Conservation (phyloP, 2,888 invertebrate genomes). For the Parnassius apollo region DNA sequence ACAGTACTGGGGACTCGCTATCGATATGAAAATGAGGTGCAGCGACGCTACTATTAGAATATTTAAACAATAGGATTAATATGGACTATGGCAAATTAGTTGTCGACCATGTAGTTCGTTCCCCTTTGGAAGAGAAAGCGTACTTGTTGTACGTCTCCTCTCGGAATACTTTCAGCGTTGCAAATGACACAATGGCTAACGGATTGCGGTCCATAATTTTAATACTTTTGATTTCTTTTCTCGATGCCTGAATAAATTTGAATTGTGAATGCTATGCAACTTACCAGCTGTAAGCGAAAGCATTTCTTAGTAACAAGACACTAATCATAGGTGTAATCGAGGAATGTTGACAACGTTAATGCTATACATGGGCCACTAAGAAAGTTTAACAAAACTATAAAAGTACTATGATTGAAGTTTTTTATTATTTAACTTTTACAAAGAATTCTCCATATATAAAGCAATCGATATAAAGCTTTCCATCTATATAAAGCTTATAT, state of each 20-base stretch:
- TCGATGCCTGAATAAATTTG: constrained; percentile 4
- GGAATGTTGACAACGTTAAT: background rate
- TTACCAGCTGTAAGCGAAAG: constrained; percentile 9
- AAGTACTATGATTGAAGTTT: no score
- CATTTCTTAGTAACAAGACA: constrained; percentile 3
- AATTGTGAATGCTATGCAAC: constrained; percentile 8
- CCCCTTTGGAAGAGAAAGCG: constrained; percentile 73
- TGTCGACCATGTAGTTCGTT: constrained; percentile 64
- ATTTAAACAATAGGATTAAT: constrained; percentile 51
- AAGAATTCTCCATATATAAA: no score
- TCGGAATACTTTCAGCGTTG: constrained; percentile 68
- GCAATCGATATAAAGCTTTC: no score
- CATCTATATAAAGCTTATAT: no score
- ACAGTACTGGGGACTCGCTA: background rate
- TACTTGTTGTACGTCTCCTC: constrained; percentile 60
- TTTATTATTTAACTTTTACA: no score
- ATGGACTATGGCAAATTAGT: constrained; percentile 68
- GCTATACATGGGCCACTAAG: no score
- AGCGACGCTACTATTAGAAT: background rate
- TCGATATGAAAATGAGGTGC: background rate
- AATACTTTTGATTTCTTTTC: constrained; percentile 58
- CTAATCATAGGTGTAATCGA: background rate
- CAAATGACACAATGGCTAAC: constrained; percentile 75
- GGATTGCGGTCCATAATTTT: constrained; percentile 54
- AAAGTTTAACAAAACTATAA: no score